These are phyloP conservation scores for Cirrhinus molitorella DNA, from an alignment of 2,797 vertebrate species.

Conservation along the genomic window DNA sequence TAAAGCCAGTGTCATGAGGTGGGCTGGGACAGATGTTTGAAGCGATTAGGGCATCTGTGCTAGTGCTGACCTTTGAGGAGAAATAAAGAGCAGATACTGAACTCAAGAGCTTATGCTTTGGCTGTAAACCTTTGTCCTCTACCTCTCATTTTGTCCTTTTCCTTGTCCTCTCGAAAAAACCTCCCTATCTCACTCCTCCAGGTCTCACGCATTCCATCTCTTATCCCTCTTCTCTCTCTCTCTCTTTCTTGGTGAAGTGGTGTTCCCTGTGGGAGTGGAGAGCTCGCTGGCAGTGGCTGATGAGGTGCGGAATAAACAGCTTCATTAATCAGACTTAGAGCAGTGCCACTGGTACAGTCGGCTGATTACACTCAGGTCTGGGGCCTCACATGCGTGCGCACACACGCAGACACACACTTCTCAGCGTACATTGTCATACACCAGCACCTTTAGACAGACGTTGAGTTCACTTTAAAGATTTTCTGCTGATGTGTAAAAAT, in stretches of 20 bases:
- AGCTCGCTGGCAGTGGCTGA: conserved; percentile 42
- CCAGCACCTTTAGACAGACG: neutral
- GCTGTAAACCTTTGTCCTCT: conserved; percentile 34
- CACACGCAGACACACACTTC: conserved; percentile 5
- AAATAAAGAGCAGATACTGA: conserved; percentile 17
- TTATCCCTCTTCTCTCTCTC: conserved; percentile 63
- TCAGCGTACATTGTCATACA: neutral
- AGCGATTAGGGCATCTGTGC: conserved; percentile 29
- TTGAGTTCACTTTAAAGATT: conserved; percentile 25
- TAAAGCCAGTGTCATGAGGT: conserved; percentile 32
- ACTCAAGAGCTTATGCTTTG: conserved; percentile 21
- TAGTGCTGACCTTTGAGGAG: conserved; percentile 29
- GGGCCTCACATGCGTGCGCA: neutral
- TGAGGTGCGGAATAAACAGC: conserved; percentile 60
- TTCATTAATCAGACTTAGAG: conserved; percentile 63
- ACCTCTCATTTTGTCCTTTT: conserved; percentile 40
- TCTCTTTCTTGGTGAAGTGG: conserved; percentile 50
- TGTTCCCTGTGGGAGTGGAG: conserved; percentile 47
- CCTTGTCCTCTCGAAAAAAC: neutral
- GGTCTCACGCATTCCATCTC: conserved; percentile 9
- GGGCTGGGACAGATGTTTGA: conserved; percentile 22
- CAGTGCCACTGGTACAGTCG: conserved; percentile 37
- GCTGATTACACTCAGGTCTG: conserved; percentile 55
- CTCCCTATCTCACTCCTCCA: conserved; percentile 23
- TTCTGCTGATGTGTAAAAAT: conserved; percentile 61